A percentile compares a stretch with the other conserved stretches of the same genome.
phyloP scores from a whole-genome alignment of 1,140 invertebrate species.

The Drosophila tsacasi region DNA sequence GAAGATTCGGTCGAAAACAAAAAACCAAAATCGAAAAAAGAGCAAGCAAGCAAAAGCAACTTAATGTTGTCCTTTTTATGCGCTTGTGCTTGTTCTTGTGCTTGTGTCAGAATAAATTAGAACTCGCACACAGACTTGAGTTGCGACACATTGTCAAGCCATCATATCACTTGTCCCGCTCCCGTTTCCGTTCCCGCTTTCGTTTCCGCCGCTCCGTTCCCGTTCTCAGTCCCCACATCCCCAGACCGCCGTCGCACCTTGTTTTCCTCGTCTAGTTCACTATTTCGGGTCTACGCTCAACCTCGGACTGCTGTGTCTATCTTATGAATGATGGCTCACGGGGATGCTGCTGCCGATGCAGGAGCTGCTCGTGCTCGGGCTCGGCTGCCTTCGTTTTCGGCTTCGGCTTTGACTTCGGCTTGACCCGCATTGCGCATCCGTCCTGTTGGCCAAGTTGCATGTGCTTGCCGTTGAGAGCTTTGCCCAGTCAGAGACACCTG shows the following conservation, averaged over 20 bases:
- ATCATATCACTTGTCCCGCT: slow-evolving; percentile 18
- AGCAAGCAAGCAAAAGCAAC: neutral
- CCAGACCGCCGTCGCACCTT: slow-evolving; percentile 2
- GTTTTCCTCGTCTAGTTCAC: slow-evolving; percentile 13
- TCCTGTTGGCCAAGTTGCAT: slow-evolving; percentile 22
- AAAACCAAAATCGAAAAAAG: neutral
- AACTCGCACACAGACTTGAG: slow-evolving; percentile 13
- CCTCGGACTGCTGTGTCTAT: slow-evolving; percentile 39
- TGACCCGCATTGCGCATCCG: slow-evolving; percentile 43
- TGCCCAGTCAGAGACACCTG: slow-evolving; percentile 1
- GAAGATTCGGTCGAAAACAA: neutral
- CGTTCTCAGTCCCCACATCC: neutral
- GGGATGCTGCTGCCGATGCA: slow-evolving; percentile 27
- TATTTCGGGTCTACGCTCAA: slow-evolving; percentile 28
- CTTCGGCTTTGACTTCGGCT: slow-evolving; percentile 10
- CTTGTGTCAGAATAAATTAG: slow-evolving; percentile 5
- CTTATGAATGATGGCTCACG: slow-evolving; percentile 31
- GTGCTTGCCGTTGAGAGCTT: slow-evolving; percentile 6
- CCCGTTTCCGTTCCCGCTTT: slow-evolving; percentile 8
- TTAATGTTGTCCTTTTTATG: neutral
- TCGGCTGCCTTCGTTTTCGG: slow-evolving; percentile 23
- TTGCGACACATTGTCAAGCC: slow-evolving; percentile 2
- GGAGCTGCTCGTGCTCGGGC: neutral
- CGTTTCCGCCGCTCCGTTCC: neutral
- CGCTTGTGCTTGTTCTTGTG: neutral